Conservation (phyloP, 2,797 vertebrate species). For the Gymnoscopelus braueri region DNA sequence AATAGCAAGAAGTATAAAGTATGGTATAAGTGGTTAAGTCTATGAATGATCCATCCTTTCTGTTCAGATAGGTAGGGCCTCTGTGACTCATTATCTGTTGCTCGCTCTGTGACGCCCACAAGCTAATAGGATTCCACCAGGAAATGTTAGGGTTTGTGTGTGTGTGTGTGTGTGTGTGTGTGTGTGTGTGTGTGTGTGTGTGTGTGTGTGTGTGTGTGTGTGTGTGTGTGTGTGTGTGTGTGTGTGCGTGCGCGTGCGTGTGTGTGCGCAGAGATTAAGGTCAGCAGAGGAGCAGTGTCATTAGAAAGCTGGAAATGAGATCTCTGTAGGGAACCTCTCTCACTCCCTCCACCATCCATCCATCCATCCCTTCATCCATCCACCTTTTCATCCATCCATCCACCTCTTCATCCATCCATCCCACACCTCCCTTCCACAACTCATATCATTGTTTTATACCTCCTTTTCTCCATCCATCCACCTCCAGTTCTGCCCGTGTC, state of each 20-base stretch:
- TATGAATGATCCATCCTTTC: too few species aligned
- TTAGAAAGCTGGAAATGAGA: conserved; percentile 77
- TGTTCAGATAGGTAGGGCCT: conserved; percentile 1
- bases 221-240: conserved; percentile 4
- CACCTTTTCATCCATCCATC: not conserved
- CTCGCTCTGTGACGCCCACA: conserved; percentile 49
- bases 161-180: conserved; percentile 3
- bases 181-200: conserved; percentile 18
- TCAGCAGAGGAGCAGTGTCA: conserved; percentile 70
- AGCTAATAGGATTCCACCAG: conserved; percentile 59
- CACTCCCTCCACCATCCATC: conserved; percentile 21
- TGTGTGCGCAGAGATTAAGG: conserved; percentile 66
- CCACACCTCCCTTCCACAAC: too few species aligned
- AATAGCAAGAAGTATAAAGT: too few species aligned
- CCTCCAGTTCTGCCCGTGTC: conserved; percentile 10
- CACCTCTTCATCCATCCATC: conserved; percentile 21
- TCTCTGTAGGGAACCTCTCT: conserved; percentile 64
- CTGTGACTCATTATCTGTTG: conserved; percentile 62
- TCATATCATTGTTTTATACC: too few species aligned
- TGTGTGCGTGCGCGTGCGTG: conserved; percentile 17
- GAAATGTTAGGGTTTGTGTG: conserved; percentile 24
- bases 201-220: not conserved
- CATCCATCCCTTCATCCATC: conserved; percentile 6
- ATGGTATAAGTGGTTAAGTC: too few species aligned
- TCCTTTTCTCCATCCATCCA: conserved; percentile 9